Evolutionary conservation across 2,113 vertebrate species (phyloP).

Genomic region (Polypterus senegalus): DNA sequence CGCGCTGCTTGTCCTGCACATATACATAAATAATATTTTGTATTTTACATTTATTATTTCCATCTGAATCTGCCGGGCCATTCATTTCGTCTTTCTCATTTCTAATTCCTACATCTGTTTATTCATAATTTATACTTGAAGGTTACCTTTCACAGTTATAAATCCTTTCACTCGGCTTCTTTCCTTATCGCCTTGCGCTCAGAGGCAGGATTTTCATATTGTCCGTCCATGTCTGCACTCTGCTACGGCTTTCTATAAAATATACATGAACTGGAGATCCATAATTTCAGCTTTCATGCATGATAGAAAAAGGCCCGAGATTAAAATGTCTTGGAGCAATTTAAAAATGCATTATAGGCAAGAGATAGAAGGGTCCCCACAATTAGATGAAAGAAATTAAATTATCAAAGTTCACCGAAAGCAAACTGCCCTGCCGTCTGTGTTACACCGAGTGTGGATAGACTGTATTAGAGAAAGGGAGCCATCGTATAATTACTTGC

Average conservation of each 20-base stretch:
- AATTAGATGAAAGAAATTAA: conserved; percentile 36
- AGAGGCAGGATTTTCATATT: conserved; percentile 11
- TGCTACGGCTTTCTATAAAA: conserved; percentile 21
- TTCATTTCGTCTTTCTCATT: background rate
- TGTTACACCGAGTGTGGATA: background rate
- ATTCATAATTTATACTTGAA: conserved; percentile 4
- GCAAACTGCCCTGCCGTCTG: background rate
- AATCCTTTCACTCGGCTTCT: background rate
- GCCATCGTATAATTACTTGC: background rate
- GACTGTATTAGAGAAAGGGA: background rate
- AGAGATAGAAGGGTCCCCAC: conserved; percentile 20
- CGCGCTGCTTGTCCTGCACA: background rate
- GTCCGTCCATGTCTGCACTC: conserved; percentile 20
- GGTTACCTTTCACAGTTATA: conserved; percentile 3
- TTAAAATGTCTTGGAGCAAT: conserved; percentile 33
- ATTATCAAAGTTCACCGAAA: conserved; percentile 31
- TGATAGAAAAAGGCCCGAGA: conserved; percentile 25
- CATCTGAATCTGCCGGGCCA: background rate
- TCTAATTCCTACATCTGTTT: conserved; percentile 4
- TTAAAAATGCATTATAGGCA: conserved; percentile 30
- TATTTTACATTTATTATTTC: too few relatives aligned
- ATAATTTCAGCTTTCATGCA: conserved; percentile 30
- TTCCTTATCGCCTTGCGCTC: conserved; percentile 16
- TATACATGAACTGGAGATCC: conserved; percentile 20
- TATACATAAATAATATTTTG: background rate